phyloP scores from a whole-genome alignment of 2,888 invertebrate genomes.

The Lithophane socia region DNA sequence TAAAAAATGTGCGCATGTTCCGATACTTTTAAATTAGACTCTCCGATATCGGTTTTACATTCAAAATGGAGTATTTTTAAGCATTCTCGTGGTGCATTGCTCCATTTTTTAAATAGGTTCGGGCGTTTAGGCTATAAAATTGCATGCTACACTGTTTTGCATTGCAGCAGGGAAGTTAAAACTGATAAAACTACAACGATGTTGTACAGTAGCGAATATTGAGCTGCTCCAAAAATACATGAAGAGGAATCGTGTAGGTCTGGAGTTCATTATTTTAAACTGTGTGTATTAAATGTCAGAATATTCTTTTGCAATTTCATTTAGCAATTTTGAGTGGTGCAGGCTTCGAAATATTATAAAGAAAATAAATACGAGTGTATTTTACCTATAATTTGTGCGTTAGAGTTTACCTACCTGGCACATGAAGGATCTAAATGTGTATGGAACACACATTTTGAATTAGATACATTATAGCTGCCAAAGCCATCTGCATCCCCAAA shows the following conservation, averaged over 20 bases:
- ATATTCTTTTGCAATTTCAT: conserved; percentile 13
- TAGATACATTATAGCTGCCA: not conserved
- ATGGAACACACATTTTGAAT: not conserved
- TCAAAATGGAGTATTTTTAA: conserved; percentile 44
- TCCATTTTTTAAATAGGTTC: conserved; percentile 49
- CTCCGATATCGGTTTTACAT: conserved; percentile 33
- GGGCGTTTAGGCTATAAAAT: conserved; percentile 43
- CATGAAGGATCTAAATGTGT: not conserved
- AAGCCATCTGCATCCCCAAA: conserved; percentile 34
- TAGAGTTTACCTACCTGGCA: no score
- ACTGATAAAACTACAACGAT: conserved; percentile 33
- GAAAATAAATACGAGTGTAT: not conserved
- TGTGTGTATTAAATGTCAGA: not conserved
- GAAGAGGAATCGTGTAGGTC: conserved; percentile 18
- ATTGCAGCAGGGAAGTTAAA: conserved; percentile 37
- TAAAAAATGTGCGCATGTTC: conserved; percentile 31
- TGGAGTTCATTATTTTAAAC: conserved; percentile 29
- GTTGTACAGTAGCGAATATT: conserved; percentile 2
- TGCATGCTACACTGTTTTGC: conserved; percentile 44
- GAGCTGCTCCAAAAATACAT: conserved; percentile 23
- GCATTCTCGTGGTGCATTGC: conserved; percentile 24
- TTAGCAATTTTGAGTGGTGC: not conserved
- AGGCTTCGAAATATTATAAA: not conserved
- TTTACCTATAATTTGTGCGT: not conserved
- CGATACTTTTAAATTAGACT: conserved; percentile 43